A percentile compares a stretch with the other conserved stretches of the same genome.
phyloP scores from a whole-genome alignment of 2,888 invertebrate species.

The Lycocerus yunnanus region DNA sequence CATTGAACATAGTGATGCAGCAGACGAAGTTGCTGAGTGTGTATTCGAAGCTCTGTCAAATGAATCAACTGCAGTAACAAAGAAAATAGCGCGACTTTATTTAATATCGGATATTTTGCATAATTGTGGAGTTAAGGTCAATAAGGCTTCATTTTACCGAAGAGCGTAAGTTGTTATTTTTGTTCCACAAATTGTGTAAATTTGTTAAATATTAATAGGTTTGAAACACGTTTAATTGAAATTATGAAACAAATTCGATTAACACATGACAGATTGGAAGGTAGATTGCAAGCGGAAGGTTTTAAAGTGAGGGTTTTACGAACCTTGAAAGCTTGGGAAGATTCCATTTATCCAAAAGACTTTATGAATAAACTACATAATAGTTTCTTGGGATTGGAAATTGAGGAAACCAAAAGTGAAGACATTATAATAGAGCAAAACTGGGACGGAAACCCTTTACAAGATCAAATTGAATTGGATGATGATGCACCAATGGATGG shows the following conservation, averaged over 20 bases:
- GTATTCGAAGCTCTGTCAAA: constrained; percentile 86
- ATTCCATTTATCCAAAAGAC: constrained; percentile 95
- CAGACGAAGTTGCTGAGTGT: constrained; percentile 93
- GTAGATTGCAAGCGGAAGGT: constrained; percentile 92
- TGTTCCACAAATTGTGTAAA: neutral
- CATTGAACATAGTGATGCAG: constrained; percentile 97
- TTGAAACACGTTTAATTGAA: constrained; percentile 79
- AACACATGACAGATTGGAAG: constrained; percentile 76
- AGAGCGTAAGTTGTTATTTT: constrained; percentile 67
- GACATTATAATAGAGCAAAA: constrained; percentile 58
- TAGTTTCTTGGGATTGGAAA: constrained; percentile 81
- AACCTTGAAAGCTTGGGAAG: constrained; percentile 96
- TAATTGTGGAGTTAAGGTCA: constrained; percentile 95
- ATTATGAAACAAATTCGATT: constrained; percentile 78
- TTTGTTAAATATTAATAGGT: constrained; percentile 60
- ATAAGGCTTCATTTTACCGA: constrained; percentile 92
- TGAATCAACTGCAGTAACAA: constrained; percentile 75
- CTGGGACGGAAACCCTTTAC: constrained; percentile 70
- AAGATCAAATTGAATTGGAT: constrained; percentile 60
- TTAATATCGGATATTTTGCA: constrained; percentile 95
- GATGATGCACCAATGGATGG: constrained; percentile 76
- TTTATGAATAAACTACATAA: constrained; percentile 87
- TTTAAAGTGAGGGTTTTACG: constrained; percentile 89
- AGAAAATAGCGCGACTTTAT: constrained; percentile 92
- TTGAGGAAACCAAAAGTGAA: constrained; percentile 52